These are phyloP conservation scores for Vulpes lagopus DNA, from an alignment of 2,113 vertebrate species.

Conservation along the genomic window DNA sequence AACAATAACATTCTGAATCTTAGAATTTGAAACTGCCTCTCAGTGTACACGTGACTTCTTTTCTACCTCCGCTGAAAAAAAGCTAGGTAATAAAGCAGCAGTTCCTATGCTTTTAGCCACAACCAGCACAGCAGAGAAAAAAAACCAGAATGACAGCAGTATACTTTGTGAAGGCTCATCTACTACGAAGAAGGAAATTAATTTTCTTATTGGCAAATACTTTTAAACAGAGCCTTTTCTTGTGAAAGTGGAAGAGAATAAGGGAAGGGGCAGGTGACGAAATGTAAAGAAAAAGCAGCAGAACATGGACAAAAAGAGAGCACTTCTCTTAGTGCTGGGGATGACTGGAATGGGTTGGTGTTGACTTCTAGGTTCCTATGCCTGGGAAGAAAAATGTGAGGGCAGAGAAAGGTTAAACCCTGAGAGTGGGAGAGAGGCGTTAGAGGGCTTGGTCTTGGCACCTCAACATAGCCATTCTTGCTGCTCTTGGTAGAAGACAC, in stretches of 20 bases:
- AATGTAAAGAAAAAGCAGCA: background rate
- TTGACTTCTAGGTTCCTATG: fast-evolving
- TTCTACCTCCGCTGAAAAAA: background rate
- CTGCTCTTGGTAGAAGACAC: fast-evolving
- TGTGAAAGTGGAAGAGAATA: background rate
- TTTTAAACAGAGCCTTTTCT: background rate
- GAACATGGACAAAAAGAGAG: background rate
- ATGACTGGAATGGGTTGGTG: background rate
- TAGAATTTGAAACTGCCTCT: background rate
- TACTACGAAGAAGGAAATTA: background rate
- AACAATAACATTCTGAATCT: background rate
- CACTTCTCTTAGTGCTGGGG: background rate
- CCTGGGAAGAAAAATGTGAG: background rate
- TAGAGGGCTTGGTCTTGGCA: background rate
- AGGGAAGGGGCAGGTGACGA: background rate
- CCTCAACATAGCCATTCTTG: background rate
- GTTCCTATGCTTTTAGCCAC: background rate
- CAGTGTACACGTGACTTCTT: background rate
- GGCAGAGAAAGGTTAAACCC: background rate
- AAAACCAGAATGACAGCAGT: background rate
- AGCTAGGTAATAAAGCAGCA: background rate
- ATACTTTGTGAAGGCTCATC: background rate
- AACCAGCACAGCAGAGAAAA: background rate
- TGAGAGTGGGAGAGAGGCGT: background rate
- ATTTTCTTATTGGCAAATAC: background rate